Evolutionary conservation across 1,140 invertebrate genomes (phyloP).

Genomic region (Acromyrmex charruanus): DNA sequence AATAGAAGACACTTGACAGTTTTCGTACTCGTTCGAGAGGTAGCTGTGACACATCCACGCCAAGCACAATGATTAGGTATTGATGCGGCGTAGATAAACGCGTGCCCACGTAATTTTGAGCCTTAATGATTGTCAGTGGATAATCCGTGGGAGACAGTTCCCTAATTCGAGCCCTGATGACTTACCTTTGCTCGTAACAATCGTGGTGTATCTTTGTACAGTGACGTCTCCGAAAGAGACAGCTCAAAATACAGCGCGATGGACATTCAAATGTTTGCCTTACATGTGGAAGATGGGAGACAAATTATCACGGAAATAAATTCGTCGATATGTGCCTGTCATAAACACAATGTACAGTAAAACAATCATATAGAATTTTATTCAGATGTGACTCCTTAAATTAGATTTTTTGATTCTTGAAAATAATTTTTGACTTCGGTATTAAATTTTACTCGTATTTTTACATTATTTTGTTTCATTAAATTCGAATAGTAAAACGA

Average conservation of each 20-base stretch:
- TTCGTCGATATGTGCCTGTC: neutral
- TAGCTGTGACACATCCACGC: slow-evolving; percentile 36
- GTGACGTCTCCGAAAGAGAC: slow-evolving; percentile 4
- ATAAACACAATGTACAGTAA: neutral
- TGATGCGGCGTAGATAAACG: slow-evolving; percentile 56
- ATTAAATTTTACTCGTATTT: neutral
- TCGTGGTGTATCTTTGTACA: slow-evolving; percentile 10
- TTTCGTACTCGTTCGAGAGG: neutral
- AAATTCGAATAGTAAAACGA: neutral
- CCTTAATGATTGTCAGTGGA: slow-evolving; percentile 56
- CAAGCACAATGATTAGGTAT: slow-evolving; percentile 62
- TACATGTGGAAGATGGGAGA: neutral
- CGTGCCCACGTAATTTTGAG: slow-evolving; percentile 38
- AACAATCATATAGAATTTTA: neutral
- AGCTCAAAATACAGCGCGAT: neutral
- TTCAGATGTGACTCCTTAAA: neutral
- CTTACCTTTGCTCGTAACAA: slow-evolving; percentile 45
- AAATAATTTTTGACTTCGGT: neutral
- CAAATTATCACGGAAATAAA: neutral
- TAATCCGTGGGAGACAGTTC: slow-evolving; percentile 68
- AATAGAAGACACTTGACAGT: neutral
- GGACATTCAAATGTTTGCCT: neutral
- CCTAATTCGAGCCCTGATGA: slow-evolving; percentile 56
- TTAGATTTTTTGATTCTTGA: neutral
- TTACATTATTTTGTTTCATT: neutral